Base-by-base conservation (phyloP, 2,888 invertebrate genomes). In the Oligia strigilis region DNA sequence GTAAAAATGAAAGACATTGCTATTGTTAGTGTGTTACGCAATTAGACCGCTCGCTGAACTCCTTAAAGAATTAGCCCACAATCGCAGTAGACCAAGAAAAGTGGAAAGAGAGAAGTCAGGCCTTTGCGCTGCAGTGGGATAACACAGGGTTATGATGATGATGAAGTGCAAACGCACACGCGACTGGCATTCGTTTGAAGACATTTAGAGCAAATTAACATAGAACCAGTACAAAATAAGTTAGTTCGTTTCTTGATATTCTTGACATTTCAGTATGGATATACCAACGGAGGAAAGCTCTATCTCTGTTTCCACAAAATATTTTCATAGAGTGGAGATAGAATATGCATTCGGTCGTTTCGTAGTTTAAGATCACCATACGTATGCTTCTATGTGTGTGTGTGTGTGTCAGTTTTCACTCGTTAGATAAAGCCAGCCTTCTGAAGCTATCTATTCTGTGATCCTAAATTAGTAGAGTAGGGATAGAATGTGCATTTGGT, bases 391-490 rank as follows among this genome's bases (percentile, higher is more conserved):
- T 6, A 9, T 29, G 19, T 49, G 9, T 55, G 9, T 55, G 9
- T 55, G 6, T 29, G 5, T 36, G 11, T 19, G 6, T 1, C 13
- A n/a, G 3, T 49, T 78, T 19, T 49, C 14, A 5, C 4, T 23
- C 29, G 9, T 19, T 13, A 6, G 40, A 6, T 5, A n/a, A n/a
- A n/a, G 13, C 1, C 0, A 5, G 3, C 17, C 40, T 84, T 69
- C 84, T 79, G 36, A 23, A 40, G 0, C 4, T 14, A 11, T 29
- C 23, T 78, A 40, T 13, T 62, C 8, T n/a, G 67, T 84, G 67
- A 14, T 8, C n/a, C 62, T 81, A 74, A 52, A 52, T 52, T 58
- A 0, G 0, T 55, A 55, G 55, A 55, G 2, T 8, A 55, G 8
- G 2, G 23, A 58, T 71, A 23, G 8, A 70, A 36, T 60, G 14